Evolutionary conservation across 2,797 vertebrate genomes (phyloP).

Genomic region (Chelonia mydas): DNA sequence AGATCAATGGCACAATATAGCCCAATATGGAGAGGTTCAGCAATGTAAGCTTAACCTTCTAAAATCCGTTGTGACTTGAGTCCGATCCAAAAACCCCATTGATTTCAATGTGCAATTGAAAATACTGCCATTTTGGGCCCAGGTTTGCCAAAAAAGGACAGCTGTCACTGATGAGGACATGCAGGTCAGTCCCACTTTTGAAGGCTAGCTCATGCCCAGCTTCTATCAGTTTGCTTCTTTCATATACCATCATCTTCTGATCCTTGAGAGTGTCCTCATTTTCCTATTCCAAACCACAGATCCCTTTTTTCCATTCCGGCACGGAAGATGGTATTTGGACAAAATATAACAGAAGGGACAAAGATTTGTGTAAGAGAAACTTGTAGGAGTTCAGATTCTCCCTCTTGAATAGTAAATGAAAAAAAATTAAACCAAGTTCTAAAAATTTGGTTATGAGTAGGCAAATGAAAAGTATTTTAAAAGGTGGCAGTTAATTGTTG

Average conservation of each 20-base stretch:
- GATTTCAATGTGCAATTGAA: not conserved
- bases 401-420: not conserved
- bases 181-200: not conserved
- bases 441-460: not conserved
- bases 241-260: not conserved
- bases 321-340: not conserved
- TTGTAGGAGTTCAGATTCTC: not conserved
- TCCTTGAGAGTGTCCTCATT: not conserved
- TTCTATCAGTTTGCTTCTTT: not conserved
- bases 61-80: not conserved
- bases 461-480: not conserved
- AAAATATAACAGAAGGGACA: not conserved
- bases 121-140: not conserved
- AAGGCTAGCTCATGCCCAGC: not conserved
- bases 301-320: not conserved
- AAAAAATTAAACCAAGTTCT: not conserved
- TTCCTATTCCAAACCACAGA: not conserved
- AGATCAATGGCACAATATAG: not conserved
- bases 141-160: not conserved
- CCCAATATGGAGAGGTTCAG: not conserved
- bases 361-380: not conserved
- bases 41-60: not conserved
- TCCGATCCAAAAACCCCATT: not conserved
- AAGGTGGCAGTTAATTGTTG: not conserved
- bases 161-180: not conserved